These are phyloP conservation scores for Tamias sibiricus DNA, from an alignment of 2,113 vertebrate genomes.

Conservation along the genomic window DNA sequence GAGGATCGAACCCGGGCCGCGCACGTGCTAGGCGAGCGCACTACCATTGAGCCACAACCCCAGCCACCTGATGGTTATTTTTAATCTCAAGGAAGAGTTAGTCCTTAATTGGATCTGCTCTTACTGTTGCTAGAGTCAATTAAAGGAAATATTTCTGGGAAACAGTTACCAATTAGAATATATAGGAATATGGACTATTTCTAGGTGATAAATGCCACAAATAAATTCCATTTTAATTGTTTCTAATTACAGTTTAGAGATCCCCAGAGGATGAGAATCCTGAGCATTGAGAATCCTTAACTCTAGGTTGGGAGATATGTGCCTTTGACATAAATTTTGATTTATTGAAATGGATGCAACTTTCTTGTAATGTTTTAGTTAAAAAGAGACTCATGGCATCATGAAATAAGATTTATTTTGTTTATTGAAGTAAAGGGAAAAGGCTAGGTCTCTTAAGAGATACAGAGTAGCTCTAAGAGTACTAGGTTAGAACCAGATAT, in stretches of 20 bases:
- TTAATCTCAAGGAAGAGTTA: constrained; percentile 46
- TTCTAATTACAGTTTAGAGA: constrained; percentile 61
- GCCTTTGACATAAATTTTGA: constrained; percentile 41
- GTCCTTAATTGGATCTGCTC: constrained; percentile 58
- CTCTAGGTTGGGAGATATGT: not conserved
- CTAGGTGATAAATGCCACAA: constrained; percentile 21
- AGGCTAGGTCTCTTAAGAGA: not conserved
- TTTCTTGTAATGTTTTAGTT: constrained; percentile 4
- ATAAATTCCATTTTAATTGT: constrained; percentile 61
- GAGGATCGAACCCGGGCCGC: too few relatives aligned
- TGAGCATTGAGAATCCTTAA: constrained; percentile 31
- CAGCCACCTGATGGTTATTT: constrained; percentile 25
- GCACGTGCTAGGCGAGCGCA: too few relatives aligned
- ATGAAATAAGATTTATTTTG: constrained; percentile 33
- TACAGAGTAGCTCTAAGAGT: not conserved
- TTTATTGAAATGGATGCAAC: constrained; percentile 52
- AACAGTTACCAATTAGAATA: constrained; percentile 60
- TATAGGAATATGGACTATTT: constrained; percentile 16
- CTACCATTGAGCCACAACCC: too few relatives aligned
- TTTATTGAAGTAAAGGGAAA: not conserved
- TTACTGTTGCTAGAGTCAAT: constrained; percentile 54
- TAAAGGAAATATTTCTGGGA: constrained; percentile 52
- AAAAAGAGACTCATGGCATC: constrained; percentile 1
- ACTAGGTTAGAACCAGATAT: not conserved
- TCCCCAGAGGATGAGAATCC: not conserved